Evolutionary conservation across 2,113 vertebrate species (phyloP), one percentile per base, ranked within the genome.

Genomic region (Azemiops feae): DNA sequence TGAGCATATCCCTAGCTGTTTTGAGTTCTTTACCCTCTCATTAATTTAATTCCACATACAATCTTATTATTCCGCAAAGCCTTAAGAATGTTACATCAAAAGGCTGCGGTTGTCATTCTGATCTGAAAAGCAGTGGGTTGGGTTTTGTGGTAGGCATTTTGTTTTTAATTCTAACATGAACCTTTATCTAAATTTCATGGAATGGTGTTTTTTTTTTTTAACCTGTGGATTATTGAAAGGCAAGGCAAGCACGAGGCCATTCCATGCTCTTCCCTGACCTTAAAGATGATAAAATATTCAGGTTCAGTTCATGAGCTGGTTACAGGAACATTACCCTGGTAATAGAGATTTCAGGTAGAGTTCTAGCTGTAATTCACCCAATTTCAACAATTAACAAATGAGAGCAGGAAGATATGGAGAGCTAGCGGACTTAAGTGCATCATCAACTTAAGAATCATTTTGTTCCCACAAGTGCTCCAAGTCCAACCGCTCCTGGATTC

Each of bases 41-140:
- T 92, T 88, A 88, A 43, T 89, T 89, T 89, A 74, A 89, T 81
- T 55, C 87, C 86, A 88, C 47, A 69, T 34, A 50, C 69, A 52
- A 50, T 16, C n/a, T 30, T 47, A 34, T 39, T 88, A 57, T 53
- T 45, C 11, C 20, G 45, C 89, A 60, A 93, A 23, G 34, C 43
- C 14, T 34, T 30, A 89, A 85, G 64, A 86, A 86, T 14, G 54
- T 87, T 87, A 27, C 85, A 53, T 53, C 45, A 52, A 58, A 34
- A 60, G 55, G 43, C n/a, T 58, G 45, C 23, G 60, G n/a, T 69
- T 54, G 43, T 30, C 69, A 52, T 54, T 34, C 50, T 53, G 69
- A 47, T 58, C 34, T 52, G 64, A 58, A 74, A 91, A 93, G 22
- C 43, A 52, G 2, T 14, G 54, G 7, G 23, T 7, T 6, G 74